A percentile compares a stretch with the other conserved stretches of the same genome.
Conservation (phyloP, 2,888 invertebrate genomes). For the Cylindroiulus punctatus region DNA sequence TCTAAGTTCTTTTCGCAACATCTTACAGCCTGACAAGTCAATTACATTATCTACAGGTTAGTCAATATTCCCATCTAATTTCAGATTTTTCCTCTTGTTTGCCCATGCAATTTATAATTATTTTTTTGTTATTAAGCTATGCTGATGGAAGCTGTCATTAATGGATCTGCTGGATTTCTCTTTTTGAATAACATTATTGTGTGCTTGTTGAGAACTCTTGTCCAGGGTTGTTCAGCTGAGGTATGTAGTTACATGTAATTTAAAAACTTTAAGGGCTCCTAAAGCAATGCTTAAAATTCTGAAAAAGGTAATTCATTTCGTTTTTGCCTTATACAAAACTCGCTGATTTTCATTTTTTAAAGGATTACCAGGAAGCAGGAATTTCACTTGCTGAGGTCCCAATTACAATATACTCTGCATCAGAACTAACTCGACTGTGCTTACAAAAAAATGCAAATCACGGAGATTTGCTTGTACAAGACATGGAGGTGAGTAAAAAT, state of each 20-base stretch:
- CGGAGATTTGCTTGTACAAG: background rate
- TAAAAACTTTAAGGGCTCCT: too few species aligned
- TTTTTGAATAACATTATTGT: constrained; percentile 40
- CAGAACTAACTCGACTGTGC: constrained; percentile 48
- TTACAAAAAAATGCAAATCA: background rate
- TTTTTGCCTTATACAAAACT: background rate
- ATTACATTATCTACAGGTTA: background rate
- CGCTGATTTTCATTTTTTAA: background rate
- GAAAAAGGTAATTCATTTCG: background rate
- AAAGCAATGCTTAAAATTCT: too few species aligned
- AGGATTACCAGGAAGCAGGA: background rate
- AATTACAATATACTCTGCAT: constrained; percentile 36
- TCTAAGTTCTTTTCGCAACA: background rate
- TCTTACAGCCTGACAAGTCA: background rate
- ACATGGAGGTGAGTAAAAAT: background rate
- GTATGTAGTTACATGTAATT: too few species aligned
- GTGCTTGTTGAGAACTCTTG: constrained; percentile 42
- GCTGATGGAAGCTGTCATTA: background rate
- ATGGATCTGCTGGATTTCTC: constrained; percentile 36
- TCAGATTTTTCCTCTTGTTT: background rate
- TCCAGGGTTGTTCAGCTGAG: constrained; percentile 1
- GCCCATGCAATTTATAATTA: background rate
- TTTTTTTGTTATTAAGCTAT: background rate
- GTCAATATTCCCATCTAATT: background rate
- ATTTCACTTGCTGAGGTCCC: constrained; percentile 14